A percentile compares a stretch with the other conserved stretches of the same genome.
phyloP scores from a whole-genome alignment of 2,797 vertebrate genomes.

The Nannoperca obscura region DNA sequence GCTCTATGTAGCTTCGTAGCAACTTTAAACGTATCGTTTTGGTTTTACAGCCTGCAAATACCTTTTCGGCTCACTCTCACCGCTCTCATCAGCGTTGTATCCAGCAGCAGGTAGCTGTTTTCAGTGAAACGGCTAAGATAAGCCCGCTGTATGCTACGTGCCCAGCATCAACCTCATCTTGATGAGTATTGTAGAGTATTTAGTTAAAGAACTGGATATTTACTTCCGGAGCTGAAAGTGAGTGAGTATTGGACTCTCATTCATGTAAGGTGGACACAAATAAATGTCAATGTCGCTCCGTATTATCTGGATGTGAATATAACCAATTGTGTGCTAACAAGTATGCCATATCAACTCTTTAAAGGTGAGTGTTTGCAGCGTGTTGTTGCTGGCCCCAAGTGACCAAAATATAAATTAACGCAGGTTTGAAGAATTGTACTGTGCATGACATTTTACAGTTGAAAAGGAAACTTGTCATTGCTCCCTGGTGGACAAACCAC shows the following conservation, averaged over 20 bases:
- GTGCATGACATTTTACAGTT: not conserved
- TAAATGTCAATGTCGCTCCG: not conserved
- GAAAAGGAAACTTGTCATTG: not conserved
- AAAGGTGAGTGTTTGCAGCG: no score
- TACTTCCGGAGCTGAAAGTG: not conserved
- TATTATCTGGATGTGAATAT: not conserved
- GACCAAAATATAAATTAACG: not conserved
- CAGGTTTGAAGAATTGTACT: not conserved
- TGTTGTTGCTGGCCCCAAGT: not conserved
- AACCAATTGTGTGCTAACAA: not conserved
- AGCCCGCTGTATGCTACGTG: not conserved
- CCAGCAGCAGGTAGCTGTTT: not conserved
- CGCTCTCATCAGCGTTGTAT: no score
- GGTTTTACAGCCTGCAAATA: no score
- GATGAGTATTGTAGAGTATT: not conserved
- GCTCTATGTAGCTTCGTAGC: not conserved
- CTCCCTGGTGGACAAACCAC: no score
- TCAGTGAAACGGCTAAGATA: not conserved
- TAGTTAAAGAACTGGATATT: not conserved
- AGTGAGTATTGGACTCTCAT: not conserved
- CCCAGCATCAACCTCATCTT: not conserved
- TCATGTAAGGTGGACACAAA: not conserved
- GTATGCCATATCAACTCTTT: not conserved
- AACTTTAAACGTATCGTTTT: not conserved
- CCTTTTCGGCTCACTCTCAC: no score